phyloP scores from a whole-genome alignment of 1,140 invertebrate genomes.

The Pseudomyrmex gracilis region DNA sequence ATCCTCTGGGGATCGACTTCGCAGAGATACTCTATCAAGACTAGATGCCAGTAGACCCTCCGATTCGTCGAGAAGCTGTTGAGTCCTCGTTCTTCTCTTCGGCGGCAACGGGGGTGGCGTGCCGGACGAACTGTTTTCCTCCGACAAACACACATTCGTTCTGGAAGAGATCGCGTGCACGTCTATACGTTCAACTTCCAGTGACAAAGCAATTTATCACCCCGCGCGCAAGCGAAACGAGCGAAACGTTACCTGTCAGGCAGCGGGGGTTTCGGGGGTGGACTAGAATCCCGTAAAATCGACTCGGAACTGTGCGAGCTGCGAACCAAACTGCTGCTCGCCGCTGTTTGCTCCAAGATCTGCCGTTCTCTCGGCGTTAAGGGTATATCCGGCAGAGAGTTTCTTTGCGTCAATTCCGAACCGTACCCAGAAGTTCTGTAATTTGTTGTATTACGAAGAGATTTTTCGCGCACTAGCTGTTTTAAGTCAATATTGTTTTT shows the following conservation, averaged over 20 bases:
- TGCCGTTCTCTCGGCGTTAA: constrained; percentile 91
- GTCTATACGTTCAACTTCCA: constrained; percentile 23
- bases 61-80: constrained; percentile 85
- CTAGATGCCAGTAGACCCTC: constrained; percentile 86
- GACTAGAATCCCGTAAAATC: constrained; percentile 88
- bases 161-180: constrained; percentile 62
- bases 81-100: constrained; percentile 87
- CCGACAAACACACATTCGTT: constrained; percentile 80
- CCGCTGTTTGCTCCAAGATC: constrained; percentile 88
- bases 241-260: constrained; percentile 88
- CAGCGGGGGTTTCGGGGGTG: constrained; percentile 95
- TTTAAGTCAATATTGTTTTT: too few species aligned
- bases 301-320: constrained; percentile 92
- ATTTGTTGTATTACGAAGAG: background rate
- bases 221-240: constrained; percentile 18
- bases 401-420: constrained; percentile 86
- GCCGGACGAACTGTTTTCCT: constrained; percentile 81
- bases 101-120: constrained; percentile 91
- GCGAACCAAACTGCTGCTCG: constrained; percentile 86
- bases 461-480: too few species aligned
- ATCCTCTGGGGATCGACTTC: constrained; percentile 89
- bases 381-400: constrained; percentile 93
- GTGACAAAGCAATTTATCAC: constrained; percentile 17
- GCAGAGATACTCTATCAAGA: constrained; percentile 88
- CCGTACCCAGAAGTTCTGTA: constrained; percentile 82